Evolutionary conservation across 2,797 vertebrate species (phyloP), one percentile per base, ranked within the genome.

Genomic region (Agapornis canus): DNA sequence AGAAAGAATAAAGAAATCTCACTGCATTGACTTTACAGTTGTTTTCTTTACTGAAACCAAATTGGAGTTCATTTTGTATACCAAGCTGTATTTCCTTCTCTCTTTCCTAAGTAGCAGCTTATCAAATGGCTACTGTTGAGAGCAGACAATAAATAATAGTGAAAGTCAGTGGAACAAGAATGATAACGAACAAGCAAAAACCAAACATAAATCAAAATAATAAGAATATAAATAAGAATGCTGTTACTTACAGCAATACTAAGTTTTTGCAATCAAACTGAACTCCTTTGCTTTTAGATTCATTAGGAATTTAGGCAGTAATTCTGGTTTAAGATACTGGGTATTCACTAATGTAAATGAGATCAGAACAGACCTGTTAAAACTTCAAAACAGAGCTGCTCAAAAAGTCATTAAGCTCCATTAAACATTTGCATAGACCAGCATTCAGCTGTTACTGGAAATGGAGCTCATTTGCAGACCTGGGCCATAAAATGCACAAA

Each of bases 81-180:
- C 35, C 57, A 75, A 91, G 56, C 32, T 42, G 18, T 32, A 71
- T 75, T 94, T 89, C 57, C 31, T 20, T 39, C n/a, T 83, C 60
- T 63, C 64, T 70, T 85, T 78, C 40, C 13, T 60, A 77, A 96
- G 76, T 5, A 86, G 73, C 61, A 83, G 80, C 88, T 94, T 79
- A 88, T 82, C 92, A 82, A 69, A 91, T 54, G 83, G 72, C 91
- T 92, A 84, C 59, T 90, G 26, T 75, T 66, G 77, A 91, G 40
- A 49, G 31, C 25, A 72, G 81, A 91, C 63, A 95, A 93, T 91
- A 96, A 95, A 94, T 92, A 96, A 92, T 81, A 94, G 94, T 90
- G 87, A 57, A 79, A 91, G 60, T 57, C 83, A 54, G 32, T 43
- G 39, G 47, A 82, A 95, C 77, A 88, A 90, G 52, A 40, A 77